Conservation (phyloP, 2,797 vertebrate genomes). For the Poeciliopsis infans region DNA sequence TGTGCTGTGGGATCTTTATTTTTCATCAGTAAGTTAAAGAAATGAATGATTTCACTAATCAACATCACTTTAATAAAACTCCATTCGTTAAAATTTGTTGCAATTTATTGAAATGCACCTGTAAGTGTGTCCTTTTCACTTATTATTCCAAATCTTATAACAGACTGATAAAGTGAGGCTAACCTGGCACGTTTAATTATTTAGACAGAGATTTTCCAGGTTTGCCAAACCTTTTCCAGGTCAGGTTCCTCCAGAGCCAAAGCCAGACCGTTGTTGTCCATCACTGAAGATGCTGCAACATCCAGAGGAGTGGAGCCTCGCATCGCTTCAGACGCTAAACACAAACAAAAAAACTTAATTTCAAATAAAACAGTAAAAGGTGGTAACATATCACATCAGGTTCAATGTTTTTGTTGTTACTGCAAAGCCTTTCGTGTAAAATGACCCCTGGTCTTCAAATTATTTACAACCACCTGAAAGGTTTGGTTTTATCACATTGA, state of each 20-base stretch:
- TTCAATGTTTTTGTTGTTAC: background rate
- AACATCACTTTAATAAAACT: background rate
- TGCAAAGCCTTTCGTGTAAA: background rate
- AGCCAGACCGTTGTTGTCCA: slow-evolving; percentile 97
- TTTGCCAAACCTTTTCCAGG: slow-evolving; percentile 88
- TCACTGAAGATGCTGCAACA: slow-evolving; percentile 96
- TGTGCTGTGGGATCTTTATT: background rate
- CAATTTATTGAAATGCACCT: background rate
- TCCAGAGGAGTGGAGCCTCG: slow-evolving; percentile 96
- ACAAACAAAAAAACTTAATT: background rate
- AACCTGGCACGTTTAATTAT: background rate
- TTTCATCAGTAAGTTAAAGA: background rate
- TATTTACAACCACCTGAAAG: background rate
- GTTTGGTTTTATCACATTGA: background rate
- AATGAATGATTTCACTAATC: background rate
- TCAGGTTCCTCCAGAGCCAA: slow-evolving; percentile 94
- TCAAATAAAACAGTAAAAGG: background rate
- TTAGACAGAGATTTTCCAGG: background rate
- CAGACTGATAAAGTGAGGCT: background rate
- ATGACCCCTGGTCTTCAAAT: background rate
- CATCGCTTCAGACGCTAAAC: slow-evolving; percentile 93
- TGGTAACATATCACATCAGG: background rate
- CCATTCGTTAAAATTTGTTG: background rate
- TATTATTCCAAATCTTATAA: background rate
- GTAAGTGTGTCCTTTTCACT: background rate